These are phyloP conservation scores for Carduelis carduelis DNA, from an alignment of 2,797 vertebrate species.

Conservation along the genomic window DNA sequence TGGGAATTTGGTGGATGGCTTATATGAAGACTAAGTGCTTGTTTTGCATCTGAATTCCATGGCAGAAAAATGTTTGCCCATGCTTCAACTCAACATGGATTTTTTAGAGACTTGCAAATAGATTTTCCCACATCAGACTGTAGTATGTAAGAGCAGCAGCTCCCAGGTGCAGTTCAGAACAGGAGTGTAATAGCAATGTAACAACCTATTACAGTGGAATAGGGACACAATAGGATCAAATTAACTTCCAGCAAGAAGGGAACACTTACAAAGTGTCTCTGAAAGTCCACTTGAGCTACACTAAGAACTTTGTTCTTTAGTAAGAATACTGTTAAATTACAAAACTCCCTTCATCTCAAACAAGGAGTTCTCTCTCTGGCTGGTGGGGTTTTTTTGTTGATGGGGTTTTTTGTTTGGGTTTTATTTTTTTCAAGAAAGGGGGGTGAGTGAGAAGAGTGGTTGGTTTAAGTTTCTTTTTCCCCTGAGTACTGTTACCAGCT, in stretches of 20 bases:
- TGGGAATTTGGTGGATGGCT: neutral
- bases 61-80: neutral
- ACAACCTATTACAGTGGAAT: neutral
- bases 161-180: neutral
- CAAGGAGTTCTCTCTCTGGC: neutral
- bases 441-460: too few relatives aligned
- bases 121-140: neutral
- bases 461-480: neutral
- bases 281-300: neutral
- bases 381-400: rapidly evolving
- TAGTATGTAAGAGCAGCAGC: neutral
- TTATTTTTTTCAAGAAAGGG: neutral
- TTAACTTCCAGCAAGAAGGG: neutral
- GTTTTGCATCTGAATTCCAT: neutral
- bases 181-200: neutral
- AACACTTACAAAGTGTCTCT: neutral
- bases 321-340: neutral
- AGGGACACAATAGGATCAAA: neutral
- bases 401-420: neutral
- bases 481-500: neutral
- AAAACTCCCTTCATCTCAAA: neutral
- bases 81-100: neutral
- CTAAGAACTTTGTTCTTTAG: neutral
- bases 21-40: neutral
- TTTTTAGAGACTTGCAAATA: neutral